phyloP scores from a whole-genome alignment of 2,888 invertebrate genomes.

The Andrena dorsata region DNA sequence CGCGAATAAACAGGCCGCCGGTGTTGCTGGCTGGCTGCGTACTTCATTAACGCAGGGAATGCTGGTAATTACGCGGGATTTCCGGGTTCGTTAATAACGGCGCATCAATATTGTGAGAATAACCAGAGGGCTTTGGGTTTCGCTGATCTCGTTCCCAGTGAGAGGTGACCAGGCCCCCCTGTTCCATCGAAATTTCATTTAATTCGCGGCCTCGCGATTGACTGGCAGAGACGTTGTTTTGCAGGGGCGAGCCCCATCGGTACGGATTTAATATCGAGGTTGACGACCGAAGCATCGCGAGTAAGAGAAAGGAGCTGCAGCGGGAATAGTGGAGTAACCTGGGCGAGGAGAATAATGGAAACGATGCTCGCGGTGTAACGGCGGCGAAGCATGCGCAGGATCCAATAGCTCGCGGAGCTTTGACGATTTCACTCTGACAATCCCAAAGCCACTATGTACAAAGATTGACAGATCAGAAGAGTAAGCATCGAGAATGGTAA shows the following conservation, averaged over 20 bases:
- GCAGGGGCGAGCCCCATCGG: neutral
- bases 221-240: neutral
- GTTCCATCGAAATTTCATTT: conserved; percentile 16
- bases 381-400: neutral
- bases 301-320: too few species aligned
- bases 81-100: conserved; percentile 28
- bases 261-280: too few species aligned
- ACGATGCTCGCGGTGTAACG: neutral
- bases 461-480: conserved; percentile 21
- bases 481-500: conserved; percentile 6
- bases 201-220: neutral
- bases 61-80: conserved; percentile 25
- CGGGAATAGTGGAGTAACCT: too few species aligned
- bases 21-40: neutral
- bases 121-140: conserved; percentile 9
- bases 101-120: conserved; percentile 17
- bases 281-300: too few species aligned
- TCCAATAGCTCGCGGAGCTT: neutral
- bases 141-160: neutral
- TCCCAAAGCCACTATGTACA: neutral
- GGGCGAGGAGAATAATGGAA: too few species aligned
- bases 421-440: conserved; percentile 5
- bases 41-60: conserved; percentile 30
- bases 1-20: conserved; percentile 4
- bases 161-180: neutral